These are phyloP conservation scores for Tiaroga cobitis DNA, from an alignment of 2,797 vertebrate species.

Conservation along the genomic window DNA sequence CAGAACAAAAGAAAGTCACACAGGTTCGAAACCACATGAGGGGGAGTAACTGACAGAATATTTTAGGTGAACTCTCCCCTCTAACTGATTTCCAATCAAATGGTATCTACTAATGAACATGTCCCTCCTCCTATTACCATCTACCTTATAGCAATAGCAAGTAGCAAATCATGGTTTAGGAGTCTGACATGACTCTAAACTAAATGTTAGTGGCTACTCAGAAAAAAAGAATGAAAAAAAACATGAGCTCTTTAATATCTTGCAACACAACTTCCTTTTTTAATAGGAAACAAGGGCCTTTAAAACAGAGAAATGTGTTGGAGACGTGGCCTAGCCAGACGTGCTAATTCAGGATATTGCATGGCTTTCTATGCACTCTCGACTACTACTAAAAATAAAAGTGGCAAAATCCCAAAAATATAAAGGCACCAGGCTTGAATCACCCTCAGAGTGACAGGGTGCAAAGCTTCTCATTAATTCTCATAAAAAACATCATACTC, in stretches of 20 bases:
- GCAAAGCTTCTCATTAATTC: not conserved
- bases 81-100: no score
- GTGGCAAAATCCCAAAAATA: constrained; percentile 7
- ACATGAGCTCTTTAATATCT: not conserved
- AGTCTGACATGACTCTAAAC: not conserved
- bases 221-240: not conserved
- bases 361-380: not conserved
- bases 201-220: not conserved
- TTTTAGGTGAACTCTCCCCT: not conserved
- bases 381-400: constrained; percentile 22
- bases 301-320: not conserved
- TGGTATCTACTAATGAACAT: not conserved
- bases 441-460: not conserved
- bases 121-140: not conserved
- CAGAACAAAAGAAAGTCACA: not conserved
- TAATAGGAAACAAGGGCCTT: not conserved
- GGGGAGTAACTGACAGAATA: not conserved
- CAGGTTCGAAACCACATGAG: not conserved
- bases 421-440: not conserved
- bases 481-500: not conserved
- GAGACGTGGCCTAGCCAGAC: not conserved
- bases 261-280: not conserved
- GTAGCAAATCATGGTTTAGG: not conserved
- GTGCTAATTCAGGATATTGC: not conserved
- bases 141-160: not conserved